These are phyloP conservation scores for Margarornis squamiger DNA, from an alignment of 2,797 vertebrate genomes.

Conservation along the genomic window DNA sequence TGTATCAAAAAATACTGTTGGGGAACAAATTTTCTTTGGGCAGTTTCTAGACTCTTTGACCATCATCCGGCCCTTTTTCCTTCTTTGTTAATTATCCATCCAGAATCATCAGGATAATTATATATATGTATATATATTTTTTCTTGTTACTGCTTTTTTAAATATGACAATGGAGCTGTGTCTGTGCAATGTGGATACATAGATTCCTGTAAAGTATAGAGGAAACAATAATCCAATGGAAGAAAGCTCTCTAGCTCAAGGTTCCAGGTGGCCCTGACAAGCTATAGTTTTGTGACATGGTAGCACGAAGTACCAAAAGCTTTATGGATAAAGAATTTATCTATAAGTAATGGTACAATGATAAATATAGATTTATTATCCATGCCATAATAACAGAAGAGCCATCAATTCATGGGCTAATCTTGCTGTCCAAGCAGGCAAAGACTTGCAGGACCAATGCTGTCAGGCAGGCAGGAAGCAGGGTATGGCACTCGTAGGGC, in stretches of 20 bases:
- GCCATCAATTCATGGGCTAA: neutral
- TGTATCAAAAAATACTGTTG: neutral
- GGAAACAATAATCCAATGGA: neutral
- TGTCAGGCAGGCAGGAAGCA: neutral
- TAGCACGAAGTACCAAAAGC: neutral
- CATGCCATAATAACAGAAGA: neutral
- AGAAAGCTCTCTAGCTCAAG: neutral
- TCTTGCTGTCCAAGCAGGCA: neutral
- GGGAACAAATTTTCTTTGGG: neutral
- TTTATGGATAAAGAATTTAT: neutral
- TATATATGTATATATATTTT: too few species aligned
- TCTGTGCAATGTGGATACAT: too few species aligned
- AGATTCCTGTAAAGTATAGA: neutral
- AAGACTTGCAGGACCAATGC: neutral
- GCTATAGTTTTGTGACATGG: neutral
- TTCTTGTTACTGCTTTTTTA: neutral
- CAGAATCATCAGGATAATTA: neutral
- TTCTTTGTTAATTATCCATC: neutral
- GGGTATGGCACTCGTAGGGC: neutral
- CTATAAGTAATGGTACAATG: neutral
- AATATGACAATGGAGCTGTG: neutral
- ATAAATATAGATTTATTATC: neutral
- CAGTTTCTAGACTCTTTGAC: neutral
- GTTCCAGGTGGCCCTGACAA: too few species aligned
- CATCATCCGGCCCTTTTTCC: neutral